A percentile compares a stretch with the other conserved stretches of the same genome.
Conservation (phyloP, 2,797 vertebrate genomes). For the Neosilurus hyrtlii region DNA sequence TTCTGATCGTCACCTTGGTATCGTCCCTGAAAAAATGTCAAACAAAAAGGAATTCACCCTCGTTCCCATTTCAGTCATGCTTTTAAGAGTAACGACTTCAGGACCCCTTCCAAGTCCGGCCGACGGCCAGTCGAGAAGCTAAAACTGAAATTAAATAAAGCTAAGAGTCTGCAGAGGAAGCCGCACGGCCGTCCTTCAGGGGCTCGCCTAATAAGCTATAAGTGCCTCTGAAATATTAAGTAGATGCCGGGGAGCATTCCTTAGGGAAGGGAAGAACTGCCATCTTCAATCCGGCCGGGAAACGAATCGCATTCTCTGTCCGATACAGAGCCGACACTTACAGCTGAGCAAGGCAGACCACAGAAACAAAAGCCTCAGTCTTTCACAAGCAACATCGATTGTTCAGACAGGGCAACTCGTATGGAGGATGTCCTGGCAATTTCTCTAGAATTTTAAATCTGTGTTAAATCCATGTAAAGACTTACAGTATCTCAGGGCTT, state of each 20-base stretch:
- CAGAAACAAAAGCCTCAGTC: slow-evolving; percentile 30
- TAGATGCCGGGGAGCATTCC: slow-evolving; percentile 72
- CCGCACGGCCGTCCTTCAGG: slow-evolving; percentile 51
- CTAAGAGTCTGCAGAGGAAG: slow-evolving; percentile 46
- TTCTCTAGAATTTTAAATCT: neutral
- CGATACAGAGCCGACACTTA: slow-evolving; percentile 43
- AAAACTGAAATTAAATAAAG: slow-evolving; percentile 64
- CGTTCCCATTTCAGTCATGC: slow-evolving; percentile 26
- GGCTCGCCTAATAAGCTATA: slow-evolving; percentile 73
- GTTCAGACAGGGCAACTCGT: slow-evolving; percentile 2
- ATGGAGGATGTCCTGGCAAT: neutral
- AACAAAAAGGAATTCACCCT: slow-evolving; percentile 17
- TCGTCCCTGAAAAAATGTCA: neutral
- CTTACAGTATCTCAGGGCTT: neutral
- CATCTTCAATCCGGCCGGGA: slow-evolving; percentile 71
- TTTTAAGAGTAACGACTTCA: slow-evolving; percentile 39
- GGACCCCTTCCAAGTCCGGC: slow-evolving; percentile 35
- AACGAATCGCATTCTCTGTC: slow-evolving; percentile 65
- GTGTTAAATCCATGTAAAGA: neutral
- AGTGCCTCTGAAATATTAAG: slow-evolving; percentile 84
- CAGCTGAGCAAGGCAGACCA: slow-evolving; percentile 39
- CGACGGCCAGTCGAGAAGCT: slow-evolving; percentile 41
- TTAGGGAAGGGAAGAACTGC: slow-evolving; percentile 67
- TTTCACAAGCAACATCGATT: slow-evolving; percentile 33
- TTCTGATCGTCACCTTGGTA: slow-evolving; percentile 7